These are phyloP conservation scores for Lytechinus variegatus DNA, from an alignment of 35 echinoderm and acorn worm species.

Conservation along the genomic window DNA sequence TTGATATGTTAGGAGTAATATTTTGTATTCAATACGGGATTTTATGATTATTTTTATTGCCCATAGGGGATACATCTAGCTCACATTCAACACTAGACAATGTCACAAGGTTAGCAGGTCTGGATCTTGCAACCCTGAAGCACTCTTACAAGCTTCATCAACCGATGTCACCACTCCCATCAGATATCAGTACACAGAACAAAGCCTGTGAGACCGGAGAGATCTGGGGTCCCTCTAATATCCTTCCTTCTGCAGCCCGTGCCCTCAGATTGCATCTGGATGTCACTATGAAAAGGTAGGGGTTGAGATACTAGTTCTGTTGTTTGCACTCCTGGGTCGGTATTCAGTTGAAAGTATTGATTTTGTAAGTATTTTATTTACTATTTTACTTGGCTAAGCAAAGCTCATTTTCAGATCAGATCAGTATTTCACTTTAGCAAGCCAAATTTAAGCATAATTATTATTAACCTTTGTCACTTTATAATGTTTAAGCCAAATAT, in stretches of 20 bases:
- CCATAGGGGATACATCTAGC: background rate
- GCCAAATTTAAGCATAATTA: too few species aligned
- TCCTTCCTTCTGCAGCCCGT: background rate
- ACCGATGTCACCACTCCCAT: background rate
- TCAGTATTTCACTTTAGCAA: too few species aligned
- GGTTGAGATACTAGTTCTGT: background rate
- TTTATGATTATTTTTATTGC: background rate
- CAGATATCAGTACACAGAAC: background rate
- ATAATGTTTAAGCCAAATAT: too few species aligned
- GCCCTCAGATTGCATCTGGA: slow-evolving; percentile 25
- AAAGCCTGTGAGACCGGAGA: background rate
- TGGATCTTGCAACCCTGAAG: background rate
- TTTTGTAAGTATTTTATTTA: too few species aligned
- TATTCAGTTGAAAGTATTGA: too few species aligned
- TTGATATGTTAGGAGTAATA: too few species aligned
- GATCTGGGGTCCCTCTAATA: background rate
- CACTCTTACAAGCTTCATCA: slow-evolving; percentile 20
- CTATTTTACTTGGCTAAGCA: too few species aligned
- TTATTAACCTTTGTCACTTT: too few species aligned
- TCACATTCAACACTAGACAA: background rate
- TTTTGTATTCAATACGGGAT: too few species aligned
- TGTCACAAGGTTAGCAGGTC: background rate
- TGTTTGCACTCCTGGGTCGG: too few species aligned
- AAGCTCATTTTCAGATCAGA: too few species aligned
- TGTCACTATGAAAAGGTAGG: slow-evolving; percentile 14